phyloP scores from a whole-genome alignment of 2,888 invertebrate species.

The Leptinotarsa rubiginosa region DNA sequence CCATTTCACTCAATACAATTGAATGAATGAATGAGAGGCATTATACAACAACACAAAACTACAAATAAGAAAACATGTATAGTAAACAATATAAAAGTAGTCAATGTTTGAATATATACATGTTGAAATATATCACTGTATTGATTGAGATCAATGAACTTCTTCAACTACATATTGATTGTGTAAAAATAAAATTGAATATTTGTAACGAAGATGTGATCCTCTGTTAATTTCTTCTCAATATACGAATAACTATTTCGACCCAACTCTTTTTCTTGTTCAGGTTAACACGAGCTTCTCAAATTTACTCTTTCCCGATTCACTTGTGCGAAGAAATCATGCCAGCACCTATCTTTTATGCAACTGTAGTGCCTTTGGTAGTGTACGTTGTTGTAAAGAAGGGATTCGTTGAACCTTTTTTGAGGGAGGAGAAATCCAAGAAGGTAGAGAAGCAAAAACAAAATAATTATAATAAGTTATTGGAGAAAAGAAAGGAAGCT shows the following conservation, averaged over 20 bases:
- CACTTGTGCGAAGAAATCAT: conserved; percentile 90
- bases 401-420: conserved; percentile 86
- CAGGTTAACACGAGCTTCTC: conserved; percentile 87
- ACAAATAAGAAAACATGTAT: too few relatives aligned
- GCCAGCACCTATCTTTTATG: conserved; percentile 93
- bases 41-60: too few relatives aligned
- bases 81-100: too few relatives aligned
- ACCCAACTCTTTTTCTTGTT: conserved; percentile 41
- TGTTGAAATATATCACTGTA: too few relatives aligned
- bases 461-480: conserved; percentile 81
- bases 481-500: conserved; percentile 86
- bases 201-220: background rate
- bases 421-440: conserved; percentile 80
- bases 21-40: too few relatives aligned
- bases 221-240: background rate
- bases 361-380: conserved; percentile 87
- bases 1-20: too few relatives aligned
- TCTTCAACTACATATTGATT: too few relatives aligned
- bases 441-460: conserved; percentile 87
- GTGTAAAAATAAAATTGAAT: too few relatives aligned
- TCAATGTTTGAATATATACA: too few relatives aligned
- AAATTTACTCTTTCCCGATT: conserved; percentile 89
- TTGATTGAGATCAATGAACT: too few relatives aligned
- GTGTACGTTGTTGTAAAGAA: conserved; percentile 86
- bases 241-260: too few relatives aligned